Evolutionary conservation across 2,797 vertebrate genomes (phyloP), one percentile per base, ranked within the genome.

Genomic region (Acomys russatus): DNA sequence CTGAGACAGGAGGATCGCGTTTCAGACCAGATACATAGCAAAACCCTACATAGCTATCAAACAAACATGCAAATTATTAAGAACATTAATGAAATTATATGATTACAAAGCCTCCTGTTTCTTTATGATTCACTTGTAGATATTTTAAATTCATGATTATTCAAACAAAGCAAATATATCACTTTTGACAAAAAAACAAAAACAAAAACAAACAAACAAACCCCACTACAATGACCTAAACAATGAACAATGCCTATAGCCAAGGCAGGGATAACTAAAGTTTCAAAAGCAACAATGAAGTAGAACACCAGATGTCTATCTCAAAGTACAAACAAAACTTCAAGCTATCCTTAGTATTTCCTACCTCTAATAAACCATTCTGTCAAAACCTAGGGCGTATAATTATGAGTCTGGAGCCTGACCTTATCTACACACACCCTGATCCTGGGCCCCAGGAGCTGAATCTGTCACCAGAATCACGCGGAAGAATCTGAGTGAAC

Each of bases 101-200:
- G 17, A 86, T 86, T 86, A 82, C n/a, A 94, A 88, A 88, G 51
- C 78, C 71, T 68, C 6, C 15, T 12, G 22, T 66, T 95, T 88
- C 78, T 66, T 92, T 88, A 73, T 80, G 51, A 89, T 44, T 95
- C 79, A 96, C 14, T 64, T 12, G 66, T 63, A 94, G 1, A 80
- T 25, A 89, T 63, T 92, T 71, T 82, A 64, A 86, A 74, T 79
- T 22, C 74, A 88, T 2, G 23, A 64, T 73, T 79, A 95, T 30
- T 91, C 61, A 86, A 70, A 90, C 33, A 80, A 95, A 64, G 2
- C 79, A 56, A 78, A 63, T 88, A 14, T 54, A 80, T 18, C 25
- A 30, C 23, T 80, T 92, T 89, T 86, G 18, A 92, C 14, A n/a
- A 95, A n/a, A n/a, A n/a, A 14, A 92, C 14, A n/a, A 94, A 90